Evolutionary conservation across 2,113 vertebrate species (phyloP), one percentile per base, ranked within the genome.

Genomic region (Lota lota): DNA sequence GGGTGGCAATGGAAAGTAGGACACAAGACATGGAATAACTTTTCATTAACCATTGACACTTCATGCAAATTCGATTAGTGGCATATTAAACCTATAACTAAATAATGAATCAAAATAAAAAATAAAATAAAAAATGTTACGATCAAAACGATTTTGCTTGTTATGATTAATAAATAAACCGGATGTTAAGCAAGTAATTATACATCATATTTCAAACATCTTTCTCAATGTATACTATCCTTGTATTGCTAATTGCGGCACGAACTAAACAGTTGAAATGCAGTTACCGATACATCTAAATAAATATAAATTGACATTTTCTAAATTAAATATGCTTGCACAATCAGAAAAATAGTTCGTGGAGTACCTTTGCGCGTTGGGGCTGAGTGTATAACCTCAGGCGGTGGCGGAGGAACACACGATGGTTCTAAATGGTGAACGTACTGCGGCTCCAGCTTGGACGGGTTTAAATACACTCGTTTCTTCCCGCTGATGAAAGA

Each of bases 371-470:
- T 85, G 16, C 1, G 56, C 28, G 63, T 65, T 4, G 77, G 56
- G 53, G 33, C 0, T 17, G 72, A 47, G 64, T 7, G 0, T 22
- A 61, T 62, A 58, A 68, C 56, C 61, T 83, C 80, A 22, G 80
- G 75, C 0, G 68, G 67, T 5, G 83, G 81, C 12, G 16, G 56
- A 18, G 40, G 70, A 40, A 22, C 3, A 18, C 21, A 51, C 2
- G 54, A 70, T 0, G 15, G 20, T 0, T 33, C 57, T 58, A 83
- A 2, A 20, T 71, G 73, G 66, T 82, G 80, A 79, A 87, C 69
- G 24, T 71, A 87, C 76, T 89, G 86, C 11, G 84, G 81, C 67
- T 67, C 54, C 17, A 70, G 65, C 8, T 85, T 83, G n/a, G 69
- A 61, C 1, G 8, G 12, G 20, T 24, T 60, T 0, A 5, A 17